Percentiles rank a stretch among this genome's conserved stretches.
These are phyloP conservation scores for Dicyrtomina minuta DNA, from an alignment of 2,888 invertebrate species.

Conservation along the genomic window DNA sequence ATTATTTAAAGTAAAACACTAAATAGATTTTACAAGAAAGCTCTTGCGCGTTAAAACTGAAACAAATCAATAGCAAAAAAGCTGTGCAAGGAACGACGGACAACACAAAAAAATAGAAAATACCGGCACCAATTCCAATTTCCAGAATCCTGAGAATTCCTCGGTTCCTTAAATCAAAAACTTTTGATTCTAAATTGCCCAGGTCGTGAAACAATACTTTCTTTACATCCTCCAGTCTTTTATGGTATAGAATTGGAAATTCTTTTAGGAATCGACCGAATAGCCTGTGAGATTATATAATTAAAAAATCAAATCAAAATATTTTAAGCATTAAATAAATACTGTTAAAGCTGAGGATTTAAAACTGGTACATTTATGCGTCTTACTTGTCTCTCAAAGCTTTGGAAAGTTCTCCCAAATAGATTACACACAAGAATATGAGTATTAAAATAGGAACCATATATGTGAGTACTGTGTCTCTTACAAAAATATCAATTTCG, in stretches of 20 bases:
- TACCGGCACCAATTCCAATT: conserved; percentile 50
- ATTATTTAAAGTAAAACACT: no score
- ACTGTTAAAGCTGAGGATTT: no score
- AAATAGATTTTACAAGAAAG: no score
- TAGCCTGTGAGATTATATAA: conserved; percentile 33
- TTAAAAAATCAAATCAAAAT: not conserved
- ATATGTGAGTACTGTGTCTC: conserved; percentile 47
- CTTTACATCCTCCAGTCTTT: conserved; percentile 40
- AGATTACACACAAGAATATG: conserved; percentile 30
- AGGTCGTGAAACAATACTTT: conserved; percentile 46
- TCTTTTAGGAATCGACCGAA: conserved; percentile 38
- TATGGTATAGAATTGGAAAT: conserved; percentile 39
- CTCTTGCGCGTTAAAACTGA: no score
- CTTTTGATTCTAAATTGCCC: conserved; percentile 42
- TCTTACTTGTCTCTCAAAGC: conserved; percentile 43
- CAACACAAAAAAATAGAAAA: no score
- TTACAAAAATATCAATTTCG: conserved; percentile 41
- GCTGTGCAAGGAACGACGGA: no score
- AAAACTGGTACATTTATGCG: not conserved
- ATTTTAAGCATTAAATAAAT: not conserved
- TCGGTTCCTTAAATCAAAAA: conserved; percentile 45
- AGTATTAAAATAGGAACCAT: conserved; percentile 40
- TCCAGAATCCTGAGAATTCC: conserved; percentile 48
- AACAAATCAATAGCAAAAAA: no score
- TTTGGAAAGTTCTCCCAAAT: conserved; percentile 41